Base-by-base conservation (phyloP, 2,797 vertebrate genomes). In the Euthynnus affinis region DNA sequence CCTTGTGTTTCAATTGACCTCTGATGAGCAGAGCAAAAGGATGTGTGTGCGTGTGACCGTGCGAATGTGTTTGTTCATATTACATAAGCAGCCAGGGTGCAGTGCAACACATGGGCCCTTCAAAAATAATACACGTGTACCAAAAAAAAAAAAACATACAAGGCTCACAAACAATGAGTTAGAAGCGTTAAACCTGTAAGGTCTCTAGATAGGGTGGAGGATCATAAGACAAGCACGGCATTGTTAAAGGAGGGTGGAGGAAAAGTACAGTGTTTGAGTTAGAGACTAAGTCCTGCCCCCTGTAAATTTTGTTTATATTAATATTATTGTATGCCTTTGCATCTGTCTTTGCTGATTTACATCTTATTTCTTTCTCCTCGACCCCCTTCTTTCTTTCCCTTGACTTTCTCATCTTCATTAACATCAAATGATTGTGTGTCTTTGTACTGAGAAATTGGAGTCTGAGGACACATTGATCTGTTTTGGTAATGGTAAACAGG, bases 1-100 rank as follows among this genome's bases (percentile, higher is more conserved):
- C 91, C 91, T 93, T 93, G 82, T 91, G 82, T 91, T 91, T 91
- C 81, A 80, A 15, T 75, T 92, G 89, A 91, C 91, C 88, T 92
- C 85, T 81, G 70, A 59, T 76, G 77, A 74, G 75, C 80, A 48
- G 48, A 72, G 81, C 60, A 78, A 79, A 74, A 53, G n/a, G 53
- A 57, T 72, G 79, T 44, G 77, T 61, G 27, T 25, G 49, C 29
- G 13, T 49, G 74, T 46, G 60, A 49, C 48, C 40, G 46, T 55
- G 78, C 60, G 67, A 48, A 66, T 57, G 56, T 52, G 65, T 57
- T 53, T 61, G 75, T 74, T 10, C 44, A 22, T 9, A 8, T 85
- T 88, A 72, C 66, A 65, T 89, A 82, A 82, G 71, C 80, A 52
- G 62, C 8, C 51, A 5, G 20, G 10, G 20, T 18, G 34, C 34